phyloP scores from a whole-genome alignment of 2,113 vertebrate genomes.

The Pampusana beccarii region DNA sequence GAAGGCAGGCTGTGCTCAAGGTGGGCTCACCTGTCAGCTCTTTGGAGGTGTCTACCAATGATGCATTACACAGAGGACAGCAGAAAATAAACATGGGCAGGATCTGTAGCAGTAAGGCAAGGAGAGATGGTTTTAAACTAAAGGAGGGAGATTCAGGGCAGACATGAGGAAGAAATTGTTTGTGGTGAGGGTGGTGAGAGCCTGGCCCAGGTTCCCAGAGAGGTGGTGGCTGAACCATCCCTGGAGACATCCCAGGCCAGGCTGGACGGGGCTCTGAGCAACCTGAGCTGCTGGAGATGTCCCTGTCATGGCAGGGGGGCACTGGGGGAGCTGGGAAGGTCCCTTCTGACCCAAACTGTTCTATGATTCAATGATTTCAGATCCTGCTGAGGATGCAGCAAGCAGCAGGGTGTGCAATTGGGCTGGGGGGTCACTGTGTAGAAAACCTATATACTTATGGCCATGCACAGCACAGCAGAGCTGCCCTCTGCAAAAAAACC shows the following conservation, averaged over 20 bases:
- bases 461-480: rapidly evolving
- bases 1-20: no score
- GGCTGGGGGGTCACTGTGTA: rapidly evolving
- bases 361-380: neutral
- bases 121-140: no score
- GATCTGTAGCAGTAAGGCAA: no score
- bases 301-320: neutral
- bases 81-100: neutral
- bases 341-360: neutral
- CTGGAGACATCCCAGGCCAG: neutral
- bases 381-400: neutral
- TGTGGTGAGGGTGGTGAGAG: neutral
- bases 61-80: no score
- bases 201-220: no score
- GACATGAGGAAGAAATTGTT: no score
- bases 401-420: rapidly evolving
- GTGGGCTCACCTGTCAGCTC: no score
- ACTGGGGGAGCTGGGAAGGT: rapidly evolving
- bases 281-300: neutral
- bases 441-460: no score
- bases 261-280: neutral
- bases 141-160: no score
- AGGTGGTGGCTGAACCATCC: no score
- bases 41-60: no score
- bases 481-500: neutral